Evolutionary conservation across 2,797 vertebrate genomes (phyloP), one percentile per base, ranked within the genome.

Genomic region (Poecilia velifera): DNA sequence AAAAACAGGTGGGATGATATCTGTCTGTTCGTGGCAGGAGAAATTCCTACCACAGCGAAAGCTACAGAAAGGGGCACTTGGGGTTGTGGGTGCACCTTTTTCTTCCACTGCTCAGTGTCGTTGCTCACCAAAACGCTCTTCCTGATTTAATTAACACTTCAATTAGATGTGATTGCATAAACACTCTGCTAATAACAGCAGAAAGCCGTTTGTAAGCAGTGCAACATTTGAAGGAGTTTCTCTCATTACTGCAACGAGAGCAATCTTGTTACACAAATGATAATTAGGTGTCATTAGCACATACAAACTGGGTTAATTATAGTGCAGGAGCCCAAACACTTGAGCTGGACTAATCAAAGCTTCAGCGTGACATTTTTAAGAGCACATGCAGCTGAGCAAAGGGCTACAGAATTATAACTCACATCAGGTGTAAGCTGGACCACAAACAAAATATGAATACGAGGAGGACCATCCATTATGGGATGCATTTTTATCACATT

Each of bases 91-190:
- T 70, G 78, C 80, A 62, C 62, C 80, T 75, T 74, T 75, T 74
- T 84, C 82, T 88, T 88, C 82, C 72, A 31, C 84, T 82, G 87
- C 86, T 89, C 86, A 88, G 86, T 75, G 57, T 90, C 88, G 92
- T 92, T 93, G 91, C 93, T 92, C 86, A 87, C 82, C 89, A 91
- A 93, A 92, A 94, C 71, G 82, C 82, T 83, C 91, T 92, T 90
- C 87, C 90, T 95, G 94, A 95, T 95, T 96, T 94, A 96, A 96
- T 96, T 95, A 95, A 94, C 92, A 94, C 94, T 94, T 94, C 93
- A 95, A 93, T 96, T 95, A 95, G 93, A 89, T 89, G 89, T 95
- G 94, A 96, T 95, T 96, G 93, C 93, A 95, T 93, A 93, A 95
- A 95, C 91, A 93, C 90, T 94, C 91, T 14, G 82, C 90, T 94